A percentile compares a stretch with the other conserved stretches of the same genome.
phyloP scores from a whole-genome alignment of 2,113 vertebrate species.

The Trogon surrucura region DNA sequence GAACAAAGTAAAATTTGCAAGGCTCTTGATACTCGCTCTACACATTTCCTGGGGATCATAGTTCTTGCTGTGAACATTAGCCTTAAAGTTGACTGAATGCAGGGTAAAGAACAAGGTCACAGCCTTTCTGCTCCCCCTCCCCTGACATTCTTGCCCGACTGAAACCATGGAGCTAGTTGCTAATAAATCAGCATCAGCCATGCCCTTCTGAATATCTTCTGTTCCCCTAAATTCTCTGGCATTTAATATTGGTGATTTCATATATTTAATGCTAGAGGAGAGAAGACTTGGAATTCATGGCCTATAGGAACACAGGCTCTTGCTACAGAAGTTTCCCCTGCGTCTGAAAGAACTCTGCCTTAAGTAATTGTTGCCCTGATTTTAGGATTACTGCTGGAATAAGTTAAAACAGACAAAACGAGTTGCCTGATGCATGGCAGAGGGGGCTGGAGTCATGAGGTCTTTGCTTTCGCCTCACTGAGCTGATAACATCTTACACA shows the following conservation, averaged over 20 bases:
- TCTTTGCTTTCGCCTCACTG: background rate
- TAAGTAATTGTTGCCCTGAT: constrained; percentile 53
- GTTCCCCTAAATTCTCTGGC: constrained; percentile 17
- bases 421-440: background rate
- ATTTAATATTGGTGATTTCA: constrained; percentile 5
- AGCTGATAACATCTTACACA: background rate
- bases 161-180: background rate
- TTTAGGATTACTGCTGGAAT: constrained; percentile 13
- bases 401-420: background rate
- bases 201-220: constrained; percentile 15
- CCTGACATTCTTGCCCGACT: background rate
- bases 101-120: background rate
- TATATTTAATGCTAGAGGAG: constrained; percentile 45
- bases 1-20: background rate
- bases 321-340: constrained; percentile 2
- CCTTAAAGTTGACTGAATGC: background rate
- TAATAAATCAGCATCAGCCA: constrained; percentile 27
- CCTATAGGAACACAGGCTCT: constrained; percentile 12
- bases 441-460: constrained; percentile 4
- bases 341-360: constrained; percentile 34
- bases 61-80: background rate
- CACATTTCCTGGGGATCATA: background rate
- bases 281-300: constrained; percentile 26
- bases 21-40: background rate
- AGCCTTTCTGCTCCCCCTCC: background rate